phyloP scores from a whole-genome alignment of 1,140 invertebrate species.

The Panagrolaimus sp. region DNA sequence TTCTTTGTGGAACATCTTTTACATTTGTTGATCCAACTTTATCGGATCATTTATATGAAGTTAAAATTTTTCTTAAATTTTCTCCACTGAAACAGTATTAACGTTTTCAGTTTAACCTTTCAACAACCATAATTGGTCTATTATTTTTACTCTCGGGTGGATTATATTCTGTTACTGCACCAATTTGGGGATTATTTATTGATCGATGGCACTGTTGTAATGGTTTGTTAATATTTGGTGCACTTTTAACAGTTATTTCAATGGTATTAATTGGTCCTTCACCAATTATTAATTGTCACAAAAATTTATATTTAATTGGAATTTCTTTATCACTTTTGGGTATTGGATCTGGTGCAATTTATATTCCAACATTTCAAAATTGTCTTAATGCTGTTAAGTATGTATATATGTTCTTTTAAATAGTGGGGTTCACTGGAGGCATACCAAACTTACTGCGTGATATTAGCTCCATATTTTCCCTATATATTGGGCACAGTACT shows the following conservation, averaged over 20 bases:
- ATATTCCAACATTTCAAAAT: conserved; percentile 56
- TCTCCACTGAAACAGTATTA: not conserved
- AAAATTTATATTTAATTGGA: conserved; percentile 50
- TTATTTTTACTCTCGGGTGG: conserved; percentile 77
- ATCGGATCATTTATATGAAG: conserved; percentile 35
- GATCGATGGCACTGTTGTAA: conserved; percentile 45
- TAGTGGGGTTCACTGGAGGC: no score
- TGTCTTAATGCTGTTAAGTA: conserved; percentile 56
- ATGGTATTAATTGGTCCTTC: conserved; percentile 55
- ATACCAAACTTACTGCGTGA: no score
- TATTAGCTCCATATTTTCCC: no score
- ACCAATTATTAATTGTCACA: conserved; percentile 47
- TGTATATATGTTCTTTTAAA: not conserved
- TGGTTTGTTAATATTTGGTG: conserved; percentile 48
- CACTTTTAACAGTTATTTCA: conserved; percentile 48
- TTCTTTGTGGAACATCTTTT: conserved; percentile 55
- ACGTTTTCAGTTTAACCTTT: conserved; percentile 65
- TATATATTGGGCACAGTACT: no score
- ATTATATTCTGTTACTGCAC: conserved; percentile 73
- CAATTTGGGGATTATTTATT: conserved; percentile 67
- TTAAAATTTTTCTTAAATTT: conserved; percentile 37
- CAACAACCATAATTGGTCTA: conserved; percentile 71
- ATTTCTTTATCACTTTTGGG: conserved; percentile 49
- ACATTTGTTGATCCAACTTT: conserved; percentile 56
- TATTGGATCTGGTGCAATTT: conserved; percentile 53